Base-by-base conservation (phyloP, 2,113 vertebrate species). In the Acrocephalus arundinaceus region DNA sequence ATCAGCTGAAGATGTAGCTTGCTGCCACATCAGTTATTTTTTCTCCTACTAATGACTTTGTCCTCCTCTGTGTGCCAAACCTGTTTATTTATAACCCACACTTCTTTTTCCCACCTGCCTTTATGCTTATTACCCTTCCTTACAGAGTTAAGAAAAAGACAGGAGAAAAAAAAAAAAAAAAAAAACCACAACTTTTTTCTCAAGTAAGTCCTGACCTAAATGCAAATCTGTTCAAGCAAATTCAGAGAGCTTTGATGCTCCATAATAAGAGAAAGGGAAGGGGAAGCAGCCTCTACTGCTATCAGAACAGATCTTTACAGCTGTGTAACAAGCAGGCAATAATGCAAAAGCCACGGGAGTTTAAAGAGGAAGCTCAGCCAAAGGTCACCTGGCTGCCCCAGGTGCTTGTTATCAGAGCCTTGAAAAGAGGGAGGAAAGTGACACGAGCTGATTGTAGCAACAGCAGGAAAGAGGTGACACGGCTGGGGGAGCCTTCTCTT, bases 341-440 rank as follows among this genome's bases (percentile, higher is more conserved):
- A 49, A 72, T 72, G 87, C 41, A 87, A 94, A 96, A 85, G 95
- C 45, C 79, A 87, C 2, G 0, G 15, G 58, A 72, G 54, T 94
- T 96, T 79, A 73, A 87, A 92, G 85, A 72, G 77, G 74, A 85
- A 93, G 82, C 90, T 87, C 90, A 94, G 85, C 70, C 94, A 94
- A 94, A 94, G 87, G 90, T 94, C 95, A 91, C 58, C 58, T 75
- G 87, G 81, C 78, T 76, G 78, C 48, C 31, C 78, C 83, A 68
- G 80, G 71, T 81, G 59, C 70, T 86, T 81, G 30, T 89, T 91
- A 93, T 94, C 92, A 94, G 62, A 52, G 12, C 82, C 92, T 79
- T 91, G 90, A 57, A 72, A 88, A 87, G 45, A 57, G 30, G 52
- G 81, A 78, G 57, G 49, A 82, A 89, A 84, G 78, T 85, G 57